Base-by-base conservation (phyloP, 2,797 vertebrate genomes). In the Manis javanica region DNA sequence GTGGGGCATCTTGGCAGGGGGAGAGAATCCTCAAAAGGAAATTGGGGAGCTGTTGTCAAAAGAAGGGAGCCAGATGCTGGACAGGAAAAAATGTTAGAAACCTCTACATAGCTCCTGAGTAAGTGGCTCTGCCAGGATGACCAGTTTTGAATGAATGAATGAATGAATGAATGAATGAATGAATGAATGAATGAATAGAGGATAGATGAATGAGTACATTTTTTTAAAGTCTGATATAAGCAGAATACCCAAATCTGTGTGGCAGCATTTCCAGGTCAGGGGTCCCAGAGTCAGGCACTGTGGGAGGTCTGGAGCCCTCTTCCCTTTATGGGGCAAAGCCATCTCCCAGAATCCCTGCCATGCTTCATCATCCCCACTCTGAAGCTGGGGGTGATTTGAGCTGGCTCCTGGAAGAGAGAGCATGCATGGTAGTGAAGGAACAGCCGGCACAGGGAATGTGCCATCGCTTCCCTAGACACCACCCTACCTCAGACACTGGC, bases 341-440 rank as follows among this genome's bases (percentile, higher is more conserved):
- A 37, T 2, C 26, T 61, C 74, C 92, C 64, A 10, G 13, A n/a
- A 18, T 26, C 85, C 59, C 37, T 26, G 9, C 31, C 3, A 0
- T 14, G 53, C 55, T 72, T 93, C 49, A 6, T 39, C 19, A 23
- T 51, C 31, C 8, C 49, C 24, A 6, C 72, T 72, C 39, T 26
- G 46, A 85, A 69, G 82, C 46, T 2, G 37, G 68, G 55, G 49
- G 2, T 42, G 18, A 18, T 34, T 24, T 9, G 55, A 16, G 4
- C 51, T 42, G 74, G 31, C 78, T n/a, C 42, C 51, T 19, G 34
- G 42, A 26, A 29, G 21, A 34, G n/a, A 46, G 21, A 55, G 5
- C 1, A 0, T 4, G 71, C 7, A 0, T 3, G 0, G 7, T 31
- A 9, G 18, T 15, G 5, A 23, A 5, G 51, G 26, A 46, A 3